Evolutionary conservation across 2,888 invertebrate species (phyloP), one percentile per base, ranked within the genome.

Genomic region (Drosophila subquinaria): DNA sequence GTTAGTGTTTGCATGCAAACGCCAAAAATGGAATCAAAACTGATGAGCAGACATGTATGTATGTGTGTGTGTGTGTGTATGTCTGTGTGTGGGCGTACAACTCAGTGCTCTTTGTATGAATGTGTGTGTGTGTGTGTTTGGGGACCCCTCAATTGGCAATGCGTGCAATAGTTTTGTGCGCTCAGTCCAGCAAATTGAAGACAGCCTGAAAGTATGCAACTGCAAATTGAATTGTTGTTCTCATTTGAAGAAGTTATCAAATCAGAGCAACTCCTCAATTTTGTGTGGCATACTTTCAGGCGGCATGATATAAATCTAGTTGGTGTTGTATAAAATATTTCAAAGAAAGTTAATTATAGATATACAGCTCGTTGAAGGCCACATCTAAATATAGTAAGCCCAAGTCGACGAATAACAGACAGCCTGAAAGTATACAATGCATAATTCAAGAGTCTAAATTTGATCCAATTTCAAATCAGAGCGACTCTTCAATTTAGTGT

Each of bases 1-100:
- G 82, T 70, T 76, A 71, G 76, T 68, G 88, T 61, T 84, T 86
- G 84, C 89, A 88, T 86, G 84, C 89, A 81, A 88, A 83, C 89
- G 69, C 89, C 81, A 76, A 84, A 88, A 88, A 69, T 75, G 76
- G 72, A 72, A 71, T 48, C 62, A 71, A 53, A 67, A 69, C 66
- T 67, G 73, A 76, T 69, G 76, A 72, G 64, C 69, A 64, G 53
- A 64, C 70, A 55, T 66, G 40, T 66, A 48, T 45, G 43, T n/a
- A n/a, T 11, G 52, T 47, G 42, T 68, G 61, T 67, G 6, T 40
- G 20, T 17, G 9, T 23, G 11, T 42, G 2, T 27, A 36, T 47
- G 47, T 66, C 56, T 69, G 11, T 50, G 38, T 72, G 40, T 53
- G 33, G 57, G 76, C 55, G 72, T 71, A 5, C 27, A 35, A 20